Base-by-base conservation (phyloP, 1,140 invertebrate species). In the Linepithema humile region DNA sequence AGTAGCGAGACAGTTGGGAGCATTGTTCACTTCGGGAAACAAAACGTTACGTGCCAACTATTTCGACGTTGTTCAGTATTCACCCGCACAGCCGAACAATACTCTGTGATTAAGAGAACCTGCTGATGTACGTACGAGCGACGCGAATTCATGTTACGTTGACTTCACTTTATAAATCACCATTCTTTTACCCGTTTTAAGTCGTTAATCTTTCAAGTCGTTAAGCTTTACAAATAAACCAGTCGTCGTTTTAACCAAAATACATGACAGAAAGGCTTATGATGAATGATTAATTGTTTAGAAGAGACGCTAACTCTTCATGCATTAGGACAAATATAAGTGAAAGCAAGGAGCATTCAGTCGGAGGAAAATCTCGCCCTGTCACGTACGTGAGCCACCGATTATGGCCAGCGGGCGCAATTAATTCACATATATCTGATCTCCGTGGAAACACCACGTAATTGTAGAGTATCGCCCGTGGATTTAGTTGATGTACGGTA, bases 51-150 rank as follows among this genome's bases (percentile, higher is more conserved):
- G 84, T 83, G 83, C 75, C 85, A 91, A 92, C 91, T 91, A 90
- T 85, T 92, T 84, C 88, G 85, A 89, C 83, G 82, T 83, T 87
- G 83, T 92, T 91, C 88, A 93, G 92, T 92, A 92, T 92, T 92
- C 91, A 91, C 78, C 88, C 89, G 69, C 62, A 40, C 48, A 57
- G 65, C 45, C 70, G 89, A 89, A 92, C 91, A 88, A 90, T 85
- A 85, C 86, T 84, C 82, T 83, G 74, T 91, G 89, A 91, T 92
- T 92, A 91, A 92, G 73, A 86, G 82, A 77, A n/a, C 67, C 32
- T 59, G n/a, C n/a, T 65, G 38, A 9, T 48, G 29, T 17, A 6
- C 70, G 20, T 38, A 55, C 35, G 15, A 72, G 12, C 50, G 10
- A 55, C 10, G 48, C n/a, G 29, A 64, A 73, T 84, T 53, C 32